A percentile compares a stretch with the other conserved stretches of the same genome.
phyloP scores from a whole-genome alignment of 2,113 vertebrate species.

The Pseudopipra pipra region DNA sequence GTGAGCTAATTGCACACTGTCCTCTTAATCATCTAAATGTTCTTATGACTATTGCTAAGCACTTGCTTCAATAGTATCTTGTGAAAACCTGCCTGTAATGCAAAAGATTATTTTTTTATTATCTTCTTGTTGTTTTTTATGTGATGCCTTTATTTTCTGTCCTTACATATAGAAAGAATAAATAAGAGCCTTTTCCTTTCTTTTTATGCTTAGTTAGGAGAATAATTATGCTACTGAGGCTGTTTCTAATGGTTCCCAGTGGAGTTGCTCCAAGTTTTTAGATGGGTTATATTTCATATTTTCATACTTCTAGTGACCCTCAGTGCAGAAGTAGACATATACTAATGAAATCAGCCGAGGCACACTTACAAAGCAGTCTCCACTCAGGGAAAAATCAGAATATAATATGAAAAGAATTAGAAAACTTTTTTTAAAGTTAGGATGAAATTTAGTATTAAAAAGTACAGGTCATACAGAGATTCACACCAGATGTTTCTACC shows the following conservation, averaged over 20 bases:
- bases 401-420: neutral
- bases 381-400: neutral
- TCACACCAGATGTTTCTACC: neutral
- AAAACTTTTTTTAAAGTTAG: neutral
- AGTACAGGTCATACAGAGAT: neutral
- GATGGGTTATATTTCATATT: neutral
- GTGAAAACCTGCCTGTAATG: neutral
- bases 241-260: neutral
- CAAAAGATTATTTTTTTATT: neutral
- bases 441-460: neutral
- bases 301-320: constrained; percentile 1
- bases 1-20: neutral
- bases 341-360: neutral
- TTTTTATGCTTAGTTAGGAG: neutral
- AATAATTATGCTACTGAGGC: neutral
- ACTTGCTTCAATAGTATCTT: neutral
- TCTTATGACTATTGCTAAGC: neutral
- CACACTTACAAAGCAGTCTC: neutral
- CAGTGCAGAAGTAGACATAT: neutral
- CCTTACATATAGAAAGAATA: neutral
- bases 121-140: neutral
- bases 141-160: neutral
- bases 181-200: neutral
- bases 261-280: neutral
- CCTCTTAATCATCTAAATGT: neutral